phyloP scores from a whole-genome alignment of 2,113 vertebrate genomes.

The Phyllostomus discolor region DNA sequence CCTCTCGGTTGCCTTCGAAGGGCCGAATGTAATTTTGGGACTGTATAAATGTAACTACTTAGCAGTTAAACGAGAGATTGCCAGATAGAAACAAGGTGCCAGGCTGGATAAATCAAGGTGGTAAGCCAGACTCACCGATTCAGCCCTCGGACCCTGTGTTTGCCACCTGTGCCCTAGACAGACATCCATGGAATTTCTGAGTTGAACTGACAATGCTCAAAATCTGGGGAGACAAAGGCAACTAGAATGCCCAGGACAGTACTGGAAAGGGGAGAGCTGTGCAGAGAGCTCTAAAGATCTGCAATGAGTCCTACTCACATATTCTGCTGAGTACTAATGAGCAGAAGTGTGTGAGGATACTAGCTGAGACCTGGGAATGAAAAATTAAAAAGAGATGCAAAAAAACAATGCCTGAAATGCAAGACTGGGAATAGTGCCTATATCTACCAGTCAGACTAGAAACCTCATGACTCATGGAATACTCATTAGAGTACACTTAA shows the following conservation, averaged over 20 bases:
- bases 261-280: background rate
- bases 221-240: background rate
- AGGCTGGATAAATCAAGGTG: no score
- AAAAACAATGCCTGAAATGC: background rate
- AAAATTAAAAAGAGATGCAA: background rate
- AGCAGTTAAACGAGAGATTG: no score
- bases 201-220: background rate
- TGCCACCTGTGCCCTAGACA: background rate
- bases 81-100: no score
- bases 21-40: no score
- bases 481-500: background rate
- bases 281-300: background rate
- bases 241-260: background rate
- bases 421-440: background rate
- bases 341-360: background rate
- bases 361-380: background rate
- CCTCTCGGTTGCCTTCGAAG: no score
- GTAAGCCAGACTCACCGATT: no score
- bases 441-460: background rate
- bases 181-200: background rate
- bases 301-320: background rate
- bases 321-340: background rate
- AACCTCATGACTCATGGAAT: background rate
- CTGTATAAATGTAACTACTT: no score
- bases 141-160: no score